Percentiles rank a stretch among this genome's conserved stretches.
phyloP scores from a whole-genome alignment of 2,888 invertebrate genomes.

The Iselma pallidipennis region DNA sequence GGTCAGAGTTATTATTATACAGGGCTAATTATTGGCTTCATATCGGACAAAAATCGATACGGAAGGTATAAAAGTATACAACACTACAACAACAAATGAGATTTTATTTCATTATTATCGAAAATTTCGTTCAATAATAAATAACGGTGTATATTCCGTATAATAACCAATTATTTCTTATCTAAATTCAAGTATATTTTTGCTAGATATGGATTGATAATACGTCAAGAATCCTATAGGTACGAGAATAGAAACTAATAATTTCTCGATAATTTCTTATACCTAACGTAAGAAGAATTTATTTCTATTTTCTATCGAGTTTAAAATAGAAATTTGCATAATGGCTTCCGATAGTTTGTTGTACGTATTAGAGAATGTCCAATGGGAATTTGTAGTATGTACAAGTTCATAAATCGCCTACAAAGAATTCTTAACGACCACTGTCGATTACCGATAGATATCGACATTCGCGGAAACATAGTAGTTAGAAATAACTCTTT shows the following conservation, averaged over 20 bases:
- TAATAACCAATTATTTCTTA: not conserved
- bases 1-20: constrained; percentile 47
- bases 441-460: constrained; percentile 31
- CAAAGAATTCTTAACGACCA: constrained; percentile 31
- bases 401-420: constrained; percentile 29
- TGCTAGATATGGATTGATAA: not conserved
- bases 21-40: constrained; percentile 44
- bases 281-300: too few species aligned
- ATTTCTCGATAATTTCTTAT: too few species aligned
- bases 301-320: constrained; percentile 22
- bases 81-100: not conserved
- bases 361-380: not conserved
- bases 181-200: not conserved
- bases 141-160: not conserved
- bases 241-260: too few species aligned
- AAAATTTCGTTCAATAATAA: not conserved
- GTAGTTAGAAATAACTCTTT: constrained; percentile 14
- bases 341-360: not conserved
- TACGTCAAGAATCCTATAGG: too few species aligned
- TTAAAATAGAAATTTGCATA: not conserved
- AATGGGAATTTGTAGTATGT: constrained; percentile 25
- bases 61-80: constrained; percentile 22
- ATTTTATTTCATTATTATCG: constrained; percentile 17
- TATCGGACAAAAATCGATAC: constrained; percentile 22
- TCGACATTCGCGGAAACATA: constrained; percentile 25